Conservation (phyloP, 2,113 vertebrate species). For the Myanophis thanlyinensis region DNA sequence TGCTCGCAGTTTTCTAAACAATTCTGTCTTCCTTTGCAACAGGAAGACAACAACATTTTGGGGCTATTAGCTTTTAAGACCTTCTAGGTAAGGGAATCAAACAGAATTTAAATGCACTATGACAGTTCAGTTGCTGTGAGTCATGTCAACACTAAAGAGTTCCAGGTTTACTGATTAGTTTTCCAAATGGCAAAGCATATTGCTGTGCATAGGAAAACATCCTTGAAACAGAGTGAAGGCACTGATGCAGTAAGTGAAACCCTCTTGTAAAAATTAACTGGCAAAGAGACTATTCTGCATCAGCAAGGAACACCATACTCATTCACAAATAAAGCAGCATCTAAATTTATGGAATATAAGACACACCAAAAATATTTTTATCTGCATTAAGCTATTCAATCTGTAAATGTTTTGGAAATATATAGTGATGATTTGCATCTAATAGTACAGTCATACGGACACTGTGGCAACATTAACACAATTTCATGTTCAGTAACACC, state of each 20-base stretch:
- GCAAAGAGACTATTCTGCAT: slow-evolving; percentile 5
- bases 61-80: slow-evolving; percentile 57
- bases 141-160: slow-evolving; percentile 22
- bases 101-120: slow-evolving; percentile 51
- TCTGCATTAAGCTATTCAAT: neutral
- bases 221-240: neutral
- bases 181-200: neutral
- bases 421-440: neutral
- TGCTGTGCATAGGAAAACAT: slow-evolving; percentile 1
- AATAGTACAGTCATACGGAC: neutral
- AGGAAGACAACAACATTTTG: slow-evolving; percentile 48
- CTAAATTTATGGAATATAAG: neutral
- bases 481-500: neutral
- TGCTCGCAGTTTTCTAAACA: slow-evolving; percentile 32
- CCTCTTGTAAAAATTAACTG: neutral
- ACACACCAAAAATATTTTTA: neutral
- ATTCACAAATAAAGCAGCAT: neutral
- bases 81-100: slow-evolving; percentile 50
- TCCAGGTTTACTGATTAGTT: slow-evolving; percentile 36
- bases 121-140: slow-evolving; percentile 19
- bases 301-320: slow-evolving; percentile 12
- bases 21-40: slow-evolving; percentile 44
- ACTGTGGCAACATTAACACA: neutral
- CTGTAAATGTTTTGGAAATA: neutral
- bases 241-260: neutral